Evolutionary conservation across 2,113 vertebrate genomes (phyloP), one percentile per base, ranked within the genome.

Genomic region (Triplophysa tibetana): DNA sequence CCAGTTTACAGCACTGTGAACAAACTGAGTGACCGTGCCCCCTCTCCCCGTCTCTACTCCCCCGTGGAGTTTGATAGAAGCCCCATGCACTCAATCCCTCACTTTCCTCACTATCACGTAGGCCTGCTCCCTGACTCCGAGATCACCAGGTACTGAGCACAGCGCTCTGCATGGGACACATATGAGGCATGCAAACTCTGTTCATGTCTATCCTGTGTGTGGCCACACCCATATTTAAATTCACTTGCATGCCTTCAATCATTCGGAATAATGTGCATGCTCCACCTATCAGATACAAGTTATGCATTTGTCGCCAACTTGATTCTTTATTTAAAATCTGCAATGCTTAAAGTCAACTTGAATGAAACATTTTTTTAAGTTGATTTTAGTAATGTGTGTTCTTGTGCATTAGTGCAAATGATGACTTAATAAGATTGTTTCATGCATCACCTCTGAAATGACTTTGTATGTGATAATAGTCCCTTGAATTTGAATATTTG

Each of bases 1-100:
- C 97, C 96, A 72, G 96, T 98, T 95, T 98, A 97, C 96, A 98
- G 96, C 97, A 98, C 96, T 96, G 96, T 98, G 94, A 98, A 98
- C 95, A 98, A 98, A 96, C 93, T 96, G 83, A 95, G 95, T 94
- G 97, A 98, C 92, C 96, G 95, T 90, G 94, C 92, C 90, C 93
- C 95, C 91, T 97, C 96, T 92, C 95, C 96, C 91, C 94, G 94
- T 89, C 96, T 96, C 92, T 97, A 96, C 93, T 98, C 95, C 92
- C 96, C 95, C 83, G 88, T 97, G 89, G 96, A 98, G 89, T 96
- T 93, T 89, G 95, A 96, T 93, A 97, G 96, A 95, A 97, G 95
- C 92, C 94, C 96, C 93, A 94, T 97, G 77, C 96, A 97, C 92
- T 94, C 95, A 81, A 83, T 91, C 93, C 95, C 96, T 89, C 74